phyloP scores from a whole-genome alignment of 2,888 invertebrate genomes.

The Sthenelais limicola region DNA sequence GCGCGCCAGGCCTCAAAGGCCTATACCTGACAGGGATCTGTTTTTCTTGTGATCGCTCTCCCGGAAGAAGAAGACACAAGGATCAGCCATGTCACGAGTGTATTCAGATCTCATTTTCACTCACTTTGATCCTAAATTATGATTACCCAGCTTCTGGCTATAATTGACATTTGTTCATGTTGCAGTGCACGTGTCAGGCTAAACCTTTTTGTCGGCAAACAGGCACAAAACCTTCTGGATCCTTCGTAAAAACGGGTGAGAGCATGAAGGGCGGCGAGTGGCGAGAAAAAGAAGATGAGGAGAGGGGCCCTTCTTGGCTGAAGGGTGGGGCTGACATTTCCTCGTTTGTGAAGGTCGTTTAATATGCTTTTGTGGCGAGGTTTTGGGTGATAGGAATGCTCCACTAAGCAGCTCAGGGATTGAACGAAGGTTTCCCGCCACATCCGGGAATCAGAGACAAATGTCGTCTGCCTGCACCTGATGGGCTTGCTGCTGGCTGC shows the following conservation, averaged over 20 bases:
- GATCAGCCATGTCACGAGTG: background rate
- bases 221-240: no score
- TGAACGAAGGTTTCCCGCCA: background rate
- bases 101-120: background rate
- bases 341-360: no score
- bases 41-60: constrained; percentile 24
- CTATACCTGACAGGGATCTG: constrained; percentile 31
- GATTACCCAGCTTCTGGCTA: background rate
- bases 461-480: constrained; percentile 30
- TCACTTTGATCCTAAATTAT: constrained; percentile 22
- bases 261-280: no score
- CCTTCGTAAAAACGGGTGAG: no score
- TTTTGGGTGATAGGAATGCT: no score
- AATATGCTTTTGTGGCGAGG: constrained; percentile 27
- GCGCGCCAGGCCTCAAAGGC: constrained; percentile 3
- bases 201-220: no score
- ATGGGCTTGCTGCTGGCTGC: constrained; percentile 23
- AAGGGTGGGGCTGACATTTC: no score
- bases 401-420: background rate
- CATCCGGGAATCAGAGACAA: constrained; percentile 18
- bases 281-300: no score
- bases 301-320: no score
- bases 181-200: constrained; percentile 13
- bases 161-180: constrained; percentile 35
- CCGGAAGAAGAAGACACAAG: constrained; percentile 22